Conservation (phyloP, 2,797 vertebrate genomes). For the Poeciliopsis gracilis region DNA sequence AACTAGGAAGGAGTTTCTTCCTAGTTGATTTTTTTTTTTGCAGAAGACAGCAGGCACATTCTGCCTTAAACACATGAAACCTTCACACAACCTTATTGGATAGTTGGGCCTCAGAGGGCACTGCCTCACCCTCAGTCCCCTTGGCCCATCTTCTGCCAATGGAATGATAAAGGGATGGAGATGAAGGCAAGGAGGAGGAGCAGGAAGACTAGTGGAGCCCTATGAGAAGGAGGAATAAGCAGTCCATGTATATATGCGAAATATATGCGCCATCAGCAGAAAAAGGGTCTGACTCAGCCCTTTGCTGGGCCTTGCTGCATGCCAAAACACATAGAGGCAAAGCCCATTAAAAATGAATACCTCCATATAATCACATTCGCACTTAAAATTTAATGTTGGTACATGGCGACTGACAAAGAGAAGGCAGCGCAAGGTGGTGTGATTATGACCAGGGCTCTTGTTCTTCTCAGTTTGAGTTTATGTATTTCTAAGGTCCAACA, state of each 20-base stretch:
- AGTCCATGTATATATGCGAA: conserved; percentile 79
- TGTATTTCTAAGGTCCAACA: conserved; percentile 44
- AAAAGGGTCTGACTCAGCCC: conserved; percentile 83
- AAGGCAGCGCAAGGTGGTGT: conserved; percentile 64
- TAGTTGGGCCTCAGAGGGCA: conserved; percentile 59
- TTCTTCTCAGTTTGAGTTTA: conserved; percentile 32
- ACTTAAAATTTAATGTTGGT: conserved; percentile 86
- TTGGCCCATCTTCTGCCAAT: conserved; percentile 54
- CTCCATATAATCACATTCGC: conserved; percentile 85
- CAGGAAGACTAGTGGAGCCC: conserved; percentile 55
- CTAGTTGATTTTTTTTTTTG: conserved; percentile 19
- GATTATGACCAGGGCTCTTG: conserved; percentile 70
- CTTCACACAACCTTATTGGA: conserved; percentile 54
- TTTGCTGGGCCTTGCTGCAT: conserved; percentile 79
- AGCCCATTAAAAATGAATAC: conserved; percentile 90
- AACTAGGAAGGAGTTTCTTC: no score
- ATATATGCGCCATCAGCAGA: conserved; percentile 83
- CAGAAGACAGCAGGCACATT: conserved; percentile 48
- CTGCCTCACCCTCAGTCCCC: conserved; percentile 54
- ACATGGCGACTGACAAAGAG: conserved; percentile 76
- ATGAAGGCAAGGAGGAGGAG: conserved; percentile 63
- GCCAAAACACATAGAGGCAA: conserved; percentile 87
- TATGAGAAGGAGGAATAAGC: conserved; percentile 77
- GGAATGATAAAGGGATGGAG: conserved; percentile 68
- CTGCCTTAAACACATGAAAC: conserved; percentile 36